Evolutionary conservation across 2,888 invertebrate species (phyloP), one percentile per base, ranked within the genome.

Genomic region (Onchidella celtica): DNA sequence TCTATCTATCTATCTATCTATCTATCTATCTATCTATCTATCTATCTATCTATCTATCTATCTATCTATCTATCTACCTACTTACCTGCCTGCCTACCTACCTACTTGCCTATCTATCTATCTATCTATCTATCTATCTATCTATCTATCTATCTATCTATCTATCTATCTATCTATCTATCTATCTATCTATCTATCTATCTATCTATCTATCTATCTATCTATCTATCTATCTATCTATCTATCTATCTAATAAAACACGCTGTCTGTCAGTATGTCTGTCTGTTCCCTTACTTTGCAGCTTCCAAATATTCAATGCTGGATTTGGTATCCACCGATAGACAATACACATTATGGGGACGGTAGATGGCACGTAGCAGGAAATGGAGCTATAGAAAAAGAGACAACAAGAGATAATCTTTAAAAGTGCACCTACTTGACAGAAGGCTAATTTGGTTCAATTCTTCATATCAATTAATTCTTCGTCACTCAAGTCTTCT

Each of bases 301-400:
- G 86, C 75, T 0, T 86, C 73, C 68, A 85, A 87, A 1, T 88
- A 77, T 3, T 73, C 77, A 3, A 66, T 57, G 4, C 76, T 32
- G 0, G 92, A 81, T 65, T 91, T 91, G 24, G 76, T 85, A 78
- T 93, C 92, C 1, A 93, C 88, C 73, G 92, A 92, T 17, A 93
- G 86, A 82, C 93, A 93, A 85, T 92, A 93, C 29, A 88, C 79
- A 81, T 93, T 92, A 73, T 92, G 91, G 6, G 90, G 89, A 14
- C 89, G 82, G 82, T 92, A 92, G 34, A 93, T 89, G 4, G 88
- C 84, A 21, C 91, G 83, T 21, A 92, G 84, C 14, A 92, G 78
- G 29, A 90, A 86, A 70, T 90, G 90, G 0, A 79, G 72, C 72
- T 80, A n/a, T n/a, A n/a, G 83, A n/a, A 73, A 59, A 24, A 32